Conservation (phyloP, 53 echinoderm and acorn worm species). For the Mesocentrotus franciscanus region DNA sequence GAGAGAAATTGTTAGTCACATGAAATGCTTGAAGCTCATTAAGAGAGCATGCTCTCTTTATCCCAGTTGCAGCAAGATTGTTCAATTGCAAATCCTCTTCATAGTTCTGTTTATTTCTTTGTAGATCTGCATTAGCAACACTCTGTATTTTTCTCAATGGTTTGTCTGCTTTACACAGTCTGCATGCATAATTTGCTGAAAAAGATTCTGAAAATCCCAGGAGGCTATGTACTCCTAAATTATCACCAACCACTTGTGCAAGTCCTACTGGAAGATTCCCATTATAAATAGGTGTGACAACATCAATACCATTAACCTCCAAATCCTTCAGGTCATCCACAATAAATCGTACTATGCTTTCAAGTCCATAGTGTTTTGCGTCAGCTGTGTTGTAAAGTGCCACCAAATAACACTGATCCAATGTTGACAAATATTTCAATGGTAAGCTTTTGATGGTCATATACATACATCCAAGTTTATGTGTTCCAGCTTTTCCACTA, state of each 20-base stretch:
- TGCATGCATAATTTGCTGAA: slow-evolving; percentile 73
- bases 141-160: slow-evolving; percentile 41
- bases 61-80: slow-evolving; percentile 60
- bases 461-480: slow-evolving; percentile 71
- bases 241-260: slow-evolving; percentile 78
- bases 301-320: slow-evolving; percentile 64
- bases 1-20: slow-evolving; percentile 67
- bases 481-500: slow-evolving; percentile 70
- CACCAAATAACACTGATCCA: slow-evolving; percentile 67
- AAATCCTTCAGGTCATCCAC: slow-evolving; percentile 73
- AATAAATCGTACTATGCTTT: slow-evolving; percentile 63
- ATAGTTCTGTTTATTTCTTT: slow-evolving; percentile 75
- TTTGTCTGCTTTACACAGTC: slow-evolving; percentile 70
- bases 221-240: slow-evolving; percentile 72
- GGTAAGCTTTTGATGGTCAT: slow-evolving; percentile 66
- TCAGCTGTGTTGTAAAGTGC: slow-evolving; percentile 66
- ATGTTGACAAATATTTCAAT: slow-evolving; percentile 67
- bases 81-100: slow-evolving; percentile 67
- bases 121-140: slow-evolving; percentile 64
- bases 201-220: slow-evolving; percentile 79
- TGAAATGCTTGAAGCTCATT: slow-evolving; percentile 75
- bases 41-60: slow-evolving; percentile 56
- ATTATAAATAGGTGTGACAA: slow-evolving; percentile 59
- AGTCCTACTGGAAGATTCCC: slow-evolving; percentile 67
- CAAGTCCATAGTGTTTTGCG: slow-evolving; percentile 72